Percentiles rank a stretch among this genome's conserved stretches.
phyloP scores from a whole-genome alignment of 2,113 vertebrate species.

The Semicossyphus pulcher region DNA sequence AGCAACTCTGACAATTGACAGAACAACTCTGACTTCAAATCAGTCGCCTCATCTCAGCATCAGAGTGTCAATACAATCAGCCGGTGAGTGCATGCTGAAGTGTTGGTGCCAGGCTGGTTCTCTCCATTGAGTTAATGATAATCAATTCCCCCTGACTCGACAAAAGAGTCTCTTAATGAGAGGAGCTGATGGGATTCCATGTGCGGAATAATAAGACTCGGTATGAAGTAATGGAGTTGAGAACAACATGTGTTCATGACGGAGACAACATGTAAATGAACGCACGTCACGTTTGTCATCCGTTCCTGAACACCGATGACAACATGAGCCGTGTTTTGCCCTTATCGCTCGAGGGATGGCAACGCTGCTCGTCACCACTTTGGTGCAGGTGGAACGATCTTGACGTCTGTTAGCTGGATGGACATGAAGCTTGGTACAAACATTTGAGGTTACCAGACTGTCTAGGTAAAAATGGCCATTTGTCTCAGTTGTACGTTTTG shows the following conservation, averaged over 20 bases:
- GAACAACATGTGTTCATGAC: neutral
- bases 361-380: neutral
- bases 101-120: neutral
- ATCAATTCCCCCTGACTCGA: conserved; percentile 35
- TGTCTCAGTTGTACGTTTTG: no score
- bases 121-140: conserved; percentile 26
- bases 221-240: neutral
- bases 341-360: no score
- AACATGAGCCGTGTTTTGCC: neutral
- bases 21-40: conserved; percentile 29
- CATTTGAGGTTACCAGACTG: neutral
- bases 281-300: neutral
- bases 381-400: neutral
- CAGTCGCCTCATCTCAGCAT: conserved; percentile 30
- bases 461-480: no score
- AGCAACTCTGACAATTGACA: conserved; percentile 4
- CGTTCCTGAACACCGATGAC: no score
- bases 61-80: conserved; percentile 36
- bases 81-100: conserved; percentile 19
- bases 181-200: conserved; percentile 24
- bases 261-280: neutral
- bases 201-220: conserved; percentile 1
- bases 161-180: conserved; percentile 6
- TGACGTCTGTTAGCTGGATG: neutral
- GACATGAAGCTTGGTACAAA: neutral